Percentiles rank a stretch among this genome's conserved stretches.
These are phyloP conservation scores for Trialeurodes vaporariorum DNA, from an alignment of 1,140 invertebrate species.

Conservation along the genomic window DNA sequence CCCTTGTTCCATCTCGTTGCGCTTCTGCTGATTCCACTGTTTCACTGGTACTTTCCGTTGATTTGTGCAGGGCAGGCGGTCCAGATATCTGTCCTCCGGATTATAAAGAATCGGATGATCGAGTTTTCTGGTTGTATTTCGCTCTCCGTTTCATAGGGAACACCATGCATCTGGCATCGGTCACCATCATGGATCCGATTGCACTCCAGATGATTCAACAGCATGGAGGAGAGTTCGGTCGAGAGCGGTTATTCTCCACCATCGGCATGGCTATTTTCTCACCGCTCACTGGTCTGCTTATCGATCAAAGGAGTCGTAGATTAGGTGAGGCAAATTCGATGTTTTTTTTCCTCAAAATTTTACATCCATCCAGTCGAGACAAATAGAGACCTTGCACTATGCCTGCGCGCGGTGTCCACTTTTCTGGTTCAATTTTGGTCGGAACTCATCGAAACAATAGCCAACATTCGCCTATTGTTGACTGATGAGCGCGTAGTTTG, in stretches of 20 bases:
- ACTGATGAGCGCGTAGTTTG: no score
- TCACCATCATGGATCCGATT: conserved; percentile 72
- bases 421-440: no score
- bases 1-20: no score
- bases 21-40: no score
- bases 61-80: conserved; percentile 41
- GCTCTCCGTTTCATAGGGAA: conserved; percentile 57
- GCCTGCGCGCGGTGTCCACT: no score
- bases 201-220: conserved; percentile 66
- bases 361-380: no score
- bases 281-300: conserved; percentile 61
- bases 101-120: conserved; percentile 55
- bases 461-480: no score
- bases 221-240: conserved; percentile 64
- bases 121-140: conserved; percentile 69
- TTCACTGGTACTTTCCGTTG: no score
- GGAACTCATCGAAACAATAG: no score
- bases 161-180: conserved; percentile 58
- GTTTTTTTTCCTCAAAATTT: no score
- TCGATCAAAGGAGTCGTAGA: conserved; percentile 47
- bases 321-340: conserved; percentile 36
- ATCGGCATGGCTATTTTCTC: conserved; percentile 69
- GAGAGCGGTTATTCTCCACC: conserved; percentile 63
- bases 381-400: no score
- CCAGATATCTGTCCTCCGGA: conserved; percentile 60